phyloP scores from a whole-genome alignment of 1,140 invertebrate genomes.

The Drosophila aff. region DNA sequence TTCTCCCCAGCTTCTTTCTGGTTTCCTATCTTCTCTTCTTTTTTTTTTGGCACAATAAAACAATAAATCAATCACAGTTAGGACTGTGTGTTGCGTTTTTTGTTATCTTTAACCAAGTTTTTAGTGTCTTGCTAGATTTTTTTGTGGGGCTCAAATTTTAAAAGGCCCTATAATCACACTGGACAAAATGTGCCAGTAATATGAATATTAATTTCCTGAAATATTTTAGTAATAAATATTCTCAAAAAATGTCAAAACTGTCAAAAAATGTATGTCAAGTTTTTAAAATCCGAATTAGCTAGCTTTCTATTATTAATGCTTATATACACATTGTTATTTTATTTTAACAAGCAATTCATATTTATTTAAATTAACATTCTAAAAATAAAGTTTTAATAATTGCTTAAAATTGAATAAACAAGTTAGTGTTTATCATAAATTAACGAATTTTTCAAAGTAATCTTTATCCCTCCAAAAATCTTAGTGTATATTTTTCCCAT shows the following conservation, averaged over 20 bases:
- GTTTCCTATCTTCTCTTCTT: slow-evolving; percentile 35
- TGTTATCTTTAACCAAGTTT: slow-evolving; percentile 70
- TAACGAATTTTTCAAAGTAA: neutral
- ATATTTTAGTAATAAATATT: neutral
- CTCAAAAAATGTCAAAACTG: too few species aligned
- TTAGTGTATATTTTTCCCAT: slow-evolving; percentile 30
- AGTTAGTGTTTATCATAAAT: neutral
- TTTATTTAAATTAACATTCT: too few species aligned
- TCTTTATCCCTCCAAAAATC: neutral
- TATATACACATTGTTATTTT: too few species aligned
- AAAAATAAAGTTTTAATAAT: too few species aligned
- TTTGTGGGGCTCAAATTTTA: slow-evolving; percentile 22
- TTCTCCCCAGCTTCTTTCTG: slow-evolving; percentile 10
- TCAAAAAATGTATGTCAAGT: too few species aligned
- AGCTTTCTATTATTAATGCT: too few species aligned
- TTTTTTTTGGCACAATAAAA: slow-evolving; percentile 71
- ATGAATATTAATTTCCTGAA: neutral
- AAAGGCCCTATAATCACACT: slow-evolving; percentile 23
- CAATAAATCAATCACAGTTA: slow-evolving; percentile 78
- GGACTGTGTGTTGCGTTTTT: slow-evolving; percentile 54
- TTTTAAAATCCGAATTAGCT: too few species aligned
- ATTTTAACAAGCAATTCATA: too few species aligned
- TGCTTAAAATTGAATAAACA: too few species aligned
- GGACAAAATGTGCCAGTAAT: slow-evolving; percentile 1
- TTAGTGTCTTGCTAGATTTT: slow-evolving; percentile 74